Evolutionary conservation across 2,888 invertebrate genomes (phyloP).

Genomic region (Sarcophaga subvicina): DNA sequence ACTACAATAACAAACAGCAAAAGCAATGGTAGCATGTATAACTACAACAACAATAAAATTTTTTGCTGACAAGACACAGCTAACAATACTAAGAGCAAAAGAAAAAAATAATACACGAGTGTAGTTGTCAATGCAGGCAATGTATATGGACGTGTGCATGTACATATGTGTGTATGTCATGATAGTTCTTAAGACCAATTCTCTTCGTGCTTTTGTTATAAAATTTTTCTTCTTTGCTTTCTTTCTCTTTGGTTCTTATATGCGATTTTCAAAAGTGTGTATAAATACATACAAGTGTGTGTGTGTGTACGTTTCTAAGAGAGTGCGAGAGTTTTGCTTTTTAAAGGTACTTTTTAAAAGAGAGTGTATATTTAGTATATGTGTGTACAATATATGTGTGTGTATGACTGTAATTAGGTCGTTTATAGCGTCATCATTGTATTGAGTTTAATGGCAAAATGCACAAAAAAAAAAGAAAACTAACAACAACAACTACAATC

Average conservation of each 20-base stretch:
- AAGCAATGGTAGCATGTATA: constrained; percentile 18
- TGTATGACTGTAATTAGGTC: constrained; percentile 66
- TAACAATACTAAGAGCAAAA: not conserved
- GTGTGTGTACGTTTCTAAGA: constrained; percentile 9
- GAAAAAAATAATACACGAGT: not conserved
- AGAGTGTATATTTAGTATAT: constrained; percentile 16
- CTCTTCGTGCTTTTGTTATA: constrained; percentile 48
- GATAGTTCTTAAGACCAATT: constrained; percentile 61
- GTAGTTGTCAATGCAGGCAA: constrained; percentile 34
- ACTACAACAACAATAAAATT: constrained; percentile 35
- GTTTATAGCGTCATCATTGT: constrained; percentile 69
- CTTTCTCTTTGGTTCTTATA: not conserved
- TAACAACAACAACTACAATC: constrained; percentile 28
- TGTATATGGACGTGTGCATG: not conserved
- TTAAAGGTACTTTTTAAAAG: constrained; percentile 50
- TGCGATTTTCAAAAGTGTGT: not conserved
- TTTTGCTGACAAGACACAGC: constrained; percentile 61
- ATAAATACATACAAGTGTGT: not conserved
- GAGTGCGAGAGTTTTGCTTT: constrained; percentile 8
- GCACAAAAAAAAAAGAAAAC: constrained; percentile 44
- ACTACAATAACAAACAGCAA: constrained; percentile 41
- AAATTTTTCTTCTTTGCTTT: constrained; percentile 25
- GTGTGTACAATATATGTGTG: constrained; percentile 3
- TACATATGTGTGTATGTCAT: not conserved
- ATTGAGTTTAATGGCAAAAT: constrained; percentile 63